A percentile compares a stretch with the other conserved stretches of the same genome.
These are phyloP conservation scores for Polypedilum vanderplanki DNA, from an alignment of 1,140 invertebrate species.

Conservation along the genomic window DNA sequence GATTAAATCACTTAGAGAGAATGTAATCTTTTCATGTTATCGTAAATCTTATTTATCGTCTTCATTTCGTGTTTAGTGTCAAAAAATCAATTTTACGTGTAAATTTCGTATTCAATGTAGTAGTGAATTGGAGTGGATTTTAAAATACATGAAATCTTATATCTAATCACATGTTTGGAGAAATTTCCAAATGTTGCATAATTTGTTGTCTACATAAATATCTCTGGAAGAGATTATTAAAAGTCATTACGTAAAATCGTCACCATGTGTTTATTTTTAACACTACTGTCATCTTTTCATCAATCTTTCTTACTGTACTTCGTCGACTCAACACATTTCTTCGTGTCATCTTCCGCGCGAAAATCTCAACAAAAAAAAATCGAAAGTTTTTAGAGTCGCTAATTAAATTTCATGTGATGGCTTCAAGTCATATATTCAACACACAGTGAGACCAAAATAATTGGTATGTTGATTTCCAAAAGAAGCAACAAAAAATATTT, in stretches of 20 bases:
- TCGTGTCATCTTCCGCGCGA: too few relatives aligned
- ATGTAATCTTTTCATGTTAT: background rate
- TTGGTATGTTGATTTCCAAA: too few relatives aligned
- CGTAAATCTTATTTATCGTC: background rate
- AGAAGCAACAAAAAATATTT: too few relatives aligned
- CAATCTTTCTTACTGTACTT: too few relatives aligned
- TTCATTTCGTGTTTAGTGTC: background rate
- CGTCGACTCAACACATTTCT: too few relatives aligned
- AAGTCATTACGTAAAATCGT: background rate
- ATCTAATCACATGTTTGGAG: background rate
- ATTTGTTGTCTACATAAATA: background rate
- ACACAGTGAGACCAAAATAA: too few relatives aligned
- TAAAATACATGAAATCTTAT: background rate
- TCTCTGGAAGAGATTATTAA: slow-evolving; percentile 18
- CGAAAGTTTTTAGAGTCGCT: too few relatives aligned
- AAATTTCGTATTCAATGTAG: background rate
- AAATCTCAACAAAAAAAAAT: too few relatives aligned
- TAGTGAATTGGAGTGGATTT: background rate
- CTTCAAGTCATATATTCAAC: too few relatives aligned
- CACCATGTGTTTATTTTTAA: background rate
- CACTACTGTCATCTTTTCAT: too few relatives aligned
- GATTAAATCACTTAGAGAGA: too few relatives aligned
- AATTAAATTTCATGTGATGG: too few relatives aligned
- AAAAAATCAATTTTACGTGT: background rate
- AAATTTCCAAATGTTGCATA: background rate